phyloP scores from a whole-genome alignment of 2,888 invertebrate species.

The Coronaproctus castanopsis region DNA sequence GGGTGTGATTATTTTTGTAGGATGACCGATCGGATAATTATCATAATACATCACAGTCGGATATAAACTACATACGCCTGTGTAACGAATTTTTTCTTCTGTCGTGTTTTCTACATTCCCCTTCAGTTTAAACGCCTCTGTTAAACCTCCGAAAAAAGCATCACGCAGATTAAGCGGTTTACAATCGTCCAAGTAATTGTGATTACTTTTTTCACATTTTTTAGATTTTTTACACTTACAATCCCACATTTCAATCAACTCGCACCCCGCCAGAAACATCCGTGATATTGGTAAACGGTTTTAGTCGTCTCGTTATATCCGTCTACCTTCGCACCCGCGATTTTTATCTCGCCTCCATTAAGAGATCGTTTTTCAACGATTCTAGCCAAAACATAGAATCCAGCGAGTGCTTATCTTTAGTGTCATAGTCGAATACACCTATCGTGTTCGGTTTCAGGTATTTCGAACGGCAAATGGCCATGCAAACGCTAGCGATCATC shows the following conservation, averaged over 20 bases:
- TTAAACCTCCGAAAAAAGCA: constrained; percentile 22
- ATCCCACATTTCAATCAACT: constrained; percentile 15
- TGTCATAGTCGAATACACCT: neutral
- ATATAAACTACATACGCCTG: constrained; percentile 11
- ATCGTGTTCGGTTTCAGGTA: neutral
- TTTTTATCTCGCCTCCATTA: constrained; percentile 14
- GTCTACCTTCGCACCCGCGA: constrained; percentile 14
- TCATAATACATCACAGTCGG: constrained; percentile 9
- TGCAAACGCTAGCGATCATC: constrained; percentile 21
- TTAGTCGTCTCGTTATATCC: constrained; percentile 11
- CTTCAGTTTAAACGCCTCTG: constrained; percentile 8
- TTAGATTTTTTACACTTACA: constrained; percentile 12
- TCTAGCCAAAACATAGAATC: constrained; percentile 15
- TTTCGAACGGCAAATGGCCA: constrained; percentile 16
- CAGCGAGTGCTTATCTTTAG: constrained; percentile 14
- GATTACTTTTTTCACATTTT: no score
- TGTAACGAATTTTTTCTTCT: constrained; percentile 12
- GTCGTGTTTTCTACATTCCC: neutral
- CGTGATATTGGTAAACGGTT: constrained; percentile 15
- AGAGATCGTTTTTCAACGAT: constrained; percentile 12
- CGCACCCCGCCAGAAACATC: constrained; percentile 14
- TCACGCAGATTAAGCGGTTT: no score
- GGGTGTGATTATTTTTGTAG: constrained; percentile 1
- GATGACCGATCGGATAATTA: constrained; percentile 9
- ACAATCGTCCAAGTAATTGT: no score